Conservation (phyloP, 2,888 invertebrate species). For the Zootermopsis nevadensis region DNA sequence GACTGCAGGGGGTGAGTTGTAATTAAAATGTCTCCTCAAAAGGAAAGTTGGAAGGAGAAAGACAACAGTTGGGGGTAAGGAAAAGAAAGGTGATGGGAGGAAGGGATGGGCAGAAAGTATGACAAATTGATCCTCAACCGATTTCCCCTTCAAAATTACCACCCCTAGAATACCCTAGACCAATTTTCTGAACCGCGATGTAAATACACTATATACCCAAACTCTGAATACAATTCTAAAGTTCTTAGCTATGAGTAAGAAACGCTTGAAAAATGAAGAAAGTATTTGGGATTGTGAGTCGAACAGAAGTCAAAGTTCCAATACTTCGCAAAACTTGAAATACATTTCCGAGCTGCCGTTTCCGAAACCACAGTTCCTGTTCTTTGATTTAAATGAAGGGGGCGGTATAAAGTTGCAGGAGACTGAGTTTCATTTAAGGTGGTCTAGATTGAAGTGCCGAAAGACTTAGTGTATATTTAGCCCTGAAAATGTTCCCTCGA, state of each 20-base stretch:
- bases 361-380: not conserved
- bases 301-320: not conserved
- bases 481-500: too few relatives aligned
- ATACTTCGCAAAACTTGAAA: not conserved
- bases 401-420: too few relatives aligned
- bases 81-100: constrained; percentile 42
- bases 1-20: constrained; percentile 33
- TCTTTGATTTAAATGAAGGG: not conserved
- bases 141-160: constrained; percentile 7
- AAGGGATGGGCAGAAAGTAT: constrained; percentile 46
- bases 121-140: constrained; percentile 48
- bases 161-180: not conserved
- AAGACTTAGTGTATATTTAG: too few relatives aligned
- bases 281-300: too few relatives aligned
- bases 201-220: not conserved
- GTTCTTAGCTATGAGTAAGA: not conserved
- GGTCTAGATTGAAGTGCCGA: too few relatives aligned
- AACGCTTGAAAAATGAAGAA: not conserved
- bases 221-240: not conserved
- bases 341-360: too few relatives aligned
- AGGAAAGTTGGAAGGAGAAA: constrained; percentile 46
- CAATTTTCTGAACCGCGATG: not conserved
- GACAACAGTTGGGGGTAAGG: constrained; percentile 18
- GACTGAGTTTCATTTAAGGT: too few relatives aligned
- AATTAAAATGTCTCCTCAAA: constrained; percentile 51